Base-by-base conservation (phyloP, 2,797 vertebrate species). In the Dermochelys coriacea region DNA sequence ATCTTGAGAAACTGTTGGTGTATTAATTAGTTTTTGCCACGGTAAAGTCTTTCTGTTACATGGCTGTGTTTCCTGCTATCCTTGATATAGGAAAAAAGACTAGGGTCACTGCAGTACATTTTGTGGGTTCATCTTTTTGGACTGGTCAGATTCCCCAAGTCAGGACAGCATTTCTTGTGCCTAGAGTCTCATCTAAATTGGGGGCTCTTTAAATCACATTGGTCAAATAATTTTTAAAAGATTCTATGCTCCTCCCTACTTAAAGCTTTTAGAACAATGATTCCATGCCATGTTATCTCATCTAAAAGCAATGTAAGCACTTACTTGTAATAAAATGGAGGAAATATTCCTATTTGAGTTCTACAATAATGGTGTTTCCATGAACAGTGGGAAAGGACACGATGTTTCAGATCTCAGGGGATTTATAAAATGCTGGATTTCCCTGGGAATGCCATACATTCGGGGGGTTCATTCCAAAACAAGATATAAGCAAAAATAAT, bases 201-300 rank as follows among this genome's bases (percentile, higher is more conserved):
- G 6, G 49, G 74, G 8, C 27, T 77, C 29, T 49, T 77, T 49
- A 49, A 90, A 89, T 59, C 1, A 85, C 29, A 12, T 16, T 37
- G 85, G 19, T 51, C 68, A 94, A 80, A 79, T 75, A 14, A 88
- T 93, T 94, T 95, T 80, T 49, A 50, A 93, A 88, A 2, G 4
- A 88, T 25, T 87, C 81, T 45, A 80, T 47, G 41, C 21, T 86
- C 49, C 64, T 78, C 25, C 12, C 29, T 80, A 18, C 25, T 19
- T 54, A 78, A 87, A 85, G 49, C 6, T 93, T 93, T 55, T 61
- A 90, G 37, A 78, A 16, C 55, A 82, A 64, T 16, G 64, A 89
- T 80, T 41, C 18, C 80, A 16, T 64, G 74, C 14, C 25, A 75
- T 47, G 74, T 45, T 75, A 52, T 79, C 68, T n/a, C 12, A 88